A percentile compares a stretch with the other conserved stretches of the same genome.
These are phyloP conservation scores for Phrynocephalus versicolor DNA, from an alignment of 2,113 vertebrate genomes.

Conservation along the genomic window DNA sequence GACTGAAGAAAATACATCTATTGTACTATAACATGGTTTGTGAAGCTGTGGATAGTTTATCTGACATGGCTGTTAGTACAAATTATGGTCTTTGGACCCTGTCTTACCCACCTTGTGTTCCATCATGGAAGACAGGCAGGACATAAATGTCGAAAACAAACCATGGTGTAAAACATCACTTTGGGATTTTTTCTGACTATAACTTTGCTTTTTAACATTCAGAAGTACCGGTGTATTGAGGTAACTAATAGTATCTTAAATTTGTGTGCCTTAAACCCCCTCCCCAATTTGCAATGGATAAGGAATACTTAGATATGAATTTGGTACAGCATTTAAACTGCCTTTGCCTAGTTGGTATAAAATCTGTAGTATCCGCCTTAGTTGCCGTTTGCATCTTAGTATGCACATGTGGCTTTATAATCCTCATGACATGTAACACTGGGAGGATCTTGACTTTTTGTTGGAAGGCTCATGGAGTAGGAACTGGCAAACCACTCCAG, in stretches of 20 bases:
- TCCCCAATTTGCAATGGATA: background rate
- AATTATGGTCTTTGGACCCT: background rate
- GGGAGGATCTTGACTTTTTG: conserved; percentile 20
- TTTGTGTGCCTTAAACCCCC: background rate
- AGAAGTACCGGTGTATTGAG: background rate
- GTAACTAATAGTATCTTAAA: background rate
- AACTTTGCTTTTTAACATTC: no score
- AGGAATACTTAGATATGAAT: background rate
- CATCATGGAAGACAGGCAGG: background rate
- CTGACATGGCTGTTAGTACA: background rate
- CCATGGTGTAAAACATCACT: background rate
- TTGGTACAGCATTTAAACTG: background rate
- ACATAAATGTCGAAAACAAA: background rate
- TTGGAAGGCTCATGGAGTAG: no score
- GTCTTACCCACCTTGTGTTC: background rate
- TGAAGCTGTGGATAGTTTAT: background rate
- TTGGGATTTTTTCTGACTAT: no score
- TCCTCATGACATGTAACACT: conserved; percentile 16
- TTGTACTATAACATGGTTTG: background rate
- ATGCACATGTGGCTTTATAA: conserved; percentile 58
- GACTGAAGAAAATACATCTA: background rate
- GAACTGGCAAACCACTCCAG: no score
- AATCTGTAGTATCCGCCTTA: background rate
- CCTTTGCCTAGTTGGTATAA: background rate
- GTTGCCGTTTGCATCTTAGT: conserved; percentile 35